Conservation (phyloP, 2,113 vertebrate genomes). For the Natator depressus region DNA sequence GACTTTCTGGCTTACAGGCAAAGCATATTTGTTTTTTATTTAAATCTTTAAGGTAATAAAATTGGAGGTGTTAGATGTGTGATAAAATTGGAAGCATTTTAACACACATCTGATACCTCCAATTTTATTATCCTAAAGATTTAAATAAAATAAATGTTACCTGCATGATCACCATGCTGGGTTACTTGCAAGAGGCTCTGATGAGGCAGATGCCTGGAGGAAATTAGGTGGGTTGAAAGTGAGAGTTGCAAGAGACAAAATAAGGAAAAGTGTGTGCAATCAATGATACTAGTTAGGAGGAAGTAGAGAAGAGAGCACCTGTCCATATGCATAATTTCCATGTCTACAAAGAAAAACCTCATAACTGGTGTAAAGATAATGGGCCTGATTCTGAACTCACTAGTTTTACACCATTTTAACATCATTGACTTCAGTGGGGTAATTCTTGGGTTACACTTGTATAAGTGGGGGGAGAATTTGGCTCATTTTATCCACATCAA, state of each 20-base stretch:
- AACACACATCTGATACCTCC: constrained; percentile 17
- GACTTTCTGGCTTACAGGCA: background rate
- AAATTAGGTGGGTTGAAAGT: background rate
- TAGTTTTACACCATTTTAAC: background rate
- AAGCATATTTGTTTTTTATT: constrained; percentile 16
- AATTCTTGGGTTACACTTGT: background rate
- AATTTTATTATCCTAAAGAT: constrained; percentile 40
- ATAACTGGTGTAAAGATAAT: background rate
- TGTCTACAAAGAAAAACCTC: background rate
- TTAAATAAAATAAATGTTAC: background rate
- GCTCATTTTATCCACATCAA: background rate
- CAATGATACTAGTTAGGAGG: background rate
- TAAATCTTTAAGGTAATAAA: background rate
- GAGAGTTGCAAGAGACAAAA: background rate
- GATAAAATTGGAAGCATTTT: constrained; percentile 51
- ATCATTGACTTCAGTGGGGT: background rate
- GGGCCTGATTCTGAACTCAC: background rate
- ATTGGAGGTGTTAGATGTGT: constrained; percentile 32
- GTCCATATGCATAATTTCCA: background rate
- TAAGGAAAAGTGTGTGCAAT: background rate
- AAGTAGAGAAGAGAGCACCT: background rate
- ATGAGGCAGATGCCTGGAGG: background rate
- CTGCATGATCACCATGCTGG: background rate
- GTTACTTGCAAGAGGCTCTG: background rate
- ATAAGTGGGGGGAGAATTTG: background rate